phyloP scores from a whole-genome alignment of 2,113 vertebrate species.

The Collichthys lucidus region DNA sequence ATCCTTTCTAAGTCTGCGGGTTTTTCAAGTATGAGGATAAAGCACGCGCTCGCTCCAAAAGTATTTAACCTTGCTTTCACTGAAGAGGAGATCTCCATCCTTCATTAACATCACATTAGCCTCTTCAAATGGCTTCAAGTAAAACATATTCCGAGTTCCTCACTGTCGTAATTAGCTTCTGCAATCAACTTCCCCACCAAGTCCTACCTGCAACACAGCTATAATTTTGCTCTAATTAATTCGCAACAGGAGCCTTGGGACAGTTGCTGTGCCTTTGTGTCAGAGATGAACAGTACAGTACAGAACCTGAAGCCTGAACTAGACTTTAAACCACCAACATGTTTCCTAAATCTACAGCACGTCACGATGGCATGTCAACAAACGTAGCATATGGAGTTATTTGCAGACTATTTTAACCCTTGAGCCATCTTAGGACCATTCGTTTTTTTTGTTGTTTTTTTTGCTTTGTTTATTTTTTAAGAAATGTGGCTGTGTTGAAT shows the following conservation, averaged over 20 bases:
- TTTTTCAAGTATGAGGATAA: neutral
- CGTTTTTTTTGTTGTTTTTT: too few species aligned
- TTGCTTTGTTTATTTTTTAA: too few species aligned
- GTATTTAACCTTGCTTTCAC: neutral
- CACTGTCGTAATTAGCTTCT: constrained; percentile 21
- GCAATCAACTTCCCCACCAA: neutral
- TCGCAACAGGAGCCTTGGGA: constrained; percentile 4
- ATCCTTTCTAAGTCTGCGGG: too few species aligned
- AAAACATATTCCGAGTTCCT: neutral
- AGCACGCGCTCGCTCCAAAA: neutral
- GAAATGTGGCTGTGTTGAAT: too few species aligned
- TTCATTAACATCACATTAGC: neutral
- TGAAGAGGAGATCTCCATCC: neutral
- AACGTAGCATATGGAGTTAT: too few species aligned
- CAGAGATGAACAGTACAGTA: neutral
- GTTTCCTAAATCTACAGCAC: neutral
- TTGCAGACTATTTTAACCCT: too few species aligned
- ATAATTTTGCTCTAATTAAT: constrained; percentile 13
- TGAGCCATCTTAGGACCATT: too few species aligned
- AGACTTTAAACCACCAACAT: neutral
- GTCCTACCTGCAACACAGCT: neutral
- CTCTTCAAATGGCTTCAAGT: neutral
- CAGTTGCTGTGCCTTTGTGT: neutral
- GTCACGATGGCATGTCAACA: too few species aligned
- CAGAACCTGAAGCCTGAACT: neutral